Conservation (phyloP, 2,113 vertebrate species). For the Carassius gibelio region DNA sequence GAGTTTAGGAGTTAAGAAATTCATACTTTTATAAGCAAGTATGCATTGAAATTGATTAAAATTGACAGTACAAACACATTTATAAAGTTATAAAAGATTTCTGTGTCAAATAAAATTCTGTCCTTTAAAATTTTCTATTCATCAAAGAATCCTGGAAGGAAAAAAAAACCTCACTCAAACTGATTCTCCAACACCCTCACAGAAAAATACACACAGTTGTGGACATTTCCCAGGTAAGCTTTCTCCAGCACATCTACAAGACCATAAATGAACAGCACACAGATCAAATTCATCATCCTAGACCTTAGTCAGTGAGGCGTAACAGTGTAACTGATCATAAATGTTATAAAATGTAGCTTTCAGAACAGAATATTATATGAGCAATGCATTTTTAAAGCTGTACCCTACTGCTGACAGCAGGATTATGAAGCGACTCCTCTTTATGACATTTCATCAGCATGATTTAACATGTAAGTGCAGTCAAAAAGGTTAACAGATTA, state of each 20-base stretch:
- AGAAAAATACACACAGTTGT: constrained; percentile 97
- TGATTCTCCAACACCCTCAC: constrained; percentile 90
- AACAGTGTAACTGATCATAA: background rate
- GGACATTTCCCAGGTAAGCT: constrained; percentile 85
- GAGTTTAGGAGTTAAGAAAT: background rate
- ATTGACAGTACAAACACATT: too few relatives aligned
- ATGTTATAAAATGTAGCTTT: background rate
- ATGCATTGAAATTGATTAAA: too few relatives aligned
- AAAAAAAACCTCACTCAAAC: constrained; percentile 76
- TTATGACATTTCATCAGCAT: background rate
- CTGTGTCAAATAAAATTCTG: too few relatives aligned
- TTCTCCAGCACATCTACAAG: constrained; percentile 79
- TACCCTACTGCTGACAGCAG: background rate
- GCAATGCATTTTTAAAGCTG: background rate
- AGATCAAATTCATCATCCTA: background rate
- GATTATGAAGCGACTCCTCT: background rate
- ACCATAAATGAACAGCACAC: background rate
- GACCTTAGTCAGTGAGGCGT: too few relatives aligned
- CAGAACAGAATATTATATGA: background rate
- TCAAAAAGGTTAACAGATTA: background rate
- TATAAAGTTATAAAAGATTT: too few relatives aligned
- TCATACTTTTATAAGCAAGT: background rate
- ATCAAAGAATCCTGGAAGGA: too few relatives aligned
- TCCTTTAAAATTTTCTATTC: too few relatives aligned
- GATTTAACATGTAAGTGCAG: background rate